Percentiles rank a stretch among this genome's conserved stretches.
phyloP scores from a whole-genome alignment of 2,797 vertebrate species.

The Kryptopterus vitreolus region DNA sequence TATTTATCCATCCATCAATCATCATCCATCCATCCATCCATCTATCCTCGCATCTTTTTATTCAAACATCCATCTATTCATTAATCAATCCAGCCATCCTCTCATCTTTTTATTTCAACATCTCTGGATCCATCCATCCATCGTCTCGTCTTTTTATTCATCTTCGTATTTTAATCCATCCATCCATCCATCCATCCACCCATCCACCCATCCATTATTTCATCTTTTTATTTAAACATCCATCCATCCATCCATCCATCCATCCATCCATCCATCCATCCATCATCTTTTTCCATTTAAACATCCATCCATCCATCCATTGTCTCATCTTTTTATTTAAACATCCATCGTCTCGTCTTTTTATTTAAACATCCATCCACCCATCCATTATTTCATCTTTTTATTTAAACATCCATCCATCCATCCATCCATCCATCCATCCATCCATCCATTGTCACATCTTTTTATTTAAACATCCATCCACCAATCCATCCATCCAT shows the following conservation, averaged over 20 bases:
- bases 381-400: fast-evolving
- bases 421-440: too few relatives aligned
- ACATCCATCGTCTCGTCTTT: fast-evolving
- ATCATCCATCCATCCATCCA: neutral
- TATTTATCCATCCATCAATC: too few relatives aligned
- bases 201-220: neutral
- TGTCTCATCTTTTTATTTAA: too few relatives aligned
- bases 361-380: too few relatives aligned
- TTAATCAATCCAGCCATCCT: neutral
- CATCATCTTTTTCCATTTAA: neutral
- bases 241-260: neutral
- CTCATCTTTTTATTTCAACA: neutral
- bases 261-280: neutral
- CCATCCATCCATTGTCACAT: too few relatives aligned
- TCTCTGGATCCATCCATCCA: neutral
- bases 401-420: too few relatives aligned
- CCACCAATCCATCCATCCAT: too few relatives aligned
- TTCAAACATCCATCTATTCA: neutral
- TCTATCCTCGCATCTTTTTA: neutral
- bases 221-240: too few relatives aligned
- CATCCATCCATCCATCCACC: too few relatives aligned
- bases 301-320: neutral
- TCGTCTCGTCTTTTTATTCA: neutral
- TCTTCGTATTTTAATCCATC: neutral
- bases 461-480: too few relatives aligned